Evolutionary conservation across 2,888 invertebrate species (phyloP).

Genomic region (Andrena dorsata): DNA sequence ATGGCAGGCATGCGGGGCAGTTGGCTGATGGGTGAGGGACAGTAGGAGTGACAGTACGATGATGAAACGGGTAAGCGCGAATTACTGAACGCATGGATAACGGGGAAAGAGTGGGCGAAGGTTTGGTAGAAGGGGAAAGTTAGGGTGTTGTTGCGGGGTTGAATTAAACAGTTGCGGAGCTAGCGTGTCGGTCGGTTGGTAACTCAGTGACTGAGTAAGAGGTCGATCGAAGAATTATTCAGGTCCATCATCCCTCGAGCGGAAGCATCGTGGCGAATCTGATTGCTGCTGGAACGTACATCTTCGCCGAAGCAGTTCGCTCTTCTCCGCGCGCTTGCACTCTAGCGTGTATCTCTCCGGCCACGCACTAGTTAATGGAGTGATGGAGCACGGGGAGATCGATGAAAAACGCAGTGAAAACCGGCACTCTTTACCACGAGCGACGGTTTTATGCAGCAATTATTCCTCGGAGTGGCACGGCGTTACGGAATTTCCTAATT

Average conservation of each 20-base stretch:
- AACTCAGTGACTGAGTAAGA: no score
- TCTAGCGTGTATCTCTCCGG: not conserved
- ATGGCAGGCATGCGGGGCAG: slow-evolving; percentile 52
- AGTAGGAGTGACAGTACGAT: slow-evolving; percentile 33
- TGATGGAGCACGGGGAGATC: slow-evolving; percentile 5
- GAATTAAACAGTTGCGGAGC: no score
- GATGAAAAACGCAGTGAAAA: slow-evolving; percentile 1
- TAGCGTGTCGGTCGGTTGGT: no score
- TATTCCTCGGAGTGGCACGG: slow-evolving; percentile 6
- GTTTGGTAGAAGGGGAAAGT: no score
- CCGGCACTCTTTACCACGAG: not conserved
- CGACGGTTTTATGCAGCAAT: slow-evolving; percentile 25
- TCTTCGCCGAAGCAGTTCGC: not conserved
- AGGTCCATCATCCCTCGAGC: slow-evolving; percentile 3
- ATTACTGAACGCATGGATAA: not conserved
- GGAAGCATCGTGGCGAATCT: not conserved
- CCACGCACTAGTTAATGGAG: slow-evolving; percentile 15
- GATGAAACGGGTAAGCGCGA: not conserved
- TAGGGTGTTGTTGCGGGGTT: no score
- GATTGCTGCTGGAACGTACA: not conserved
- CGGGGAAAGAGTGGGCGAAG: not conserved
- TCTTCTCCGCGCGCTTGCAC: not conserved
- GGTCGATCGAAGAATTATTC: slow-evolving; percentile 35
- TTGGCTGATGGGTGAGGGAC: no score
- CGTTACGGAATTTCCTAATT: slow-evolving; percentile 11